Percentiles rank a stretch among this genome's conserved stretches.
Evolutionary conservation across 2,797 vertebrate genomes (phyloP).

Genomic region (Luscinia megarhynchos): DNA sequence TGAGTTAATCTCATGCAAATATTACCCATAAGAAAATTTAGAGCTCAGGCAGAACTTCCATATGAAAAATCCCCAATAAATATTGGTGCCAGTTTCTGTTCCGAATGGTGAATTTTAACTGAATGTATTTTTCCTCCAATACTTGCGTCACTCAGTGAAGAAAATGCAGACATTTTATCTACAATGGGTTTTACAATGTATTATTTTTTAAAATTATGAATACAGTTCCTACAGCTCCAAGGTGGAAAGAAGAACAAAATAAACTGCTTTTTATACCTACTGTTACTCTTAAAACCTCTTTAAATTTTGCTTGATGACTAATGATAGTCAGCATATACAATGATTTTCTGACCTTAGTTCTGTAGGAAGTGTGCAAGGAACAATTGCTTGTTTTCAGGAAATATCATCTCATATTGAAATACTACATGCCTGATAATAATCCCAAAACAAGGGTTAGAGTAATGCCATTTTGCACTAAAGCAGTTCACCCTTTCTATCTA

Average conservation of each 20-base stretch:
- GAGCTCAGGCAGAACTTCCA: neutral
- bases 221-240: neutral
- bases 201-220: fast-evolving
- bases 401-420: neutral
- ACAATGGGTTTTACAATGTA: neutral
- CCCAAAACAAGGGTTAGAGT: neutral
- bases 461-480: neutral
- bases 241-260: neutral
- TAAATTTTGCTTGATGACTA: neutral
- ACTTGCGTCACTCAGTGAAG: neutral
- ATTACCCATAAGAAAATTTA: neutral
- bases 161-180: neutral
- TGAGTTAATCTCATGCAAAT: neutral
- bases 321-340: neutral
- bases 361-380: neutral
- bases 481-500: neutral
- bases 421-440: neutral
- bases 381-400: neutral
- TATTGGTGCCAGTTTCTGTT: neutral
- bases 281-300: neutral
- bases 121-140: neutral
- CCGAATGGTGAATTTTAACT: neutral
- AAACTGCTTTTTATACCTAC: neutral
- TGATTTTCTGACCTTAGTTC: neutral
- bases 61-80: neutral